Evolutionary conservation across 2,113 vertebrate species (phyloP).

Genomic region (Salvelinus namaycush): DNA sequence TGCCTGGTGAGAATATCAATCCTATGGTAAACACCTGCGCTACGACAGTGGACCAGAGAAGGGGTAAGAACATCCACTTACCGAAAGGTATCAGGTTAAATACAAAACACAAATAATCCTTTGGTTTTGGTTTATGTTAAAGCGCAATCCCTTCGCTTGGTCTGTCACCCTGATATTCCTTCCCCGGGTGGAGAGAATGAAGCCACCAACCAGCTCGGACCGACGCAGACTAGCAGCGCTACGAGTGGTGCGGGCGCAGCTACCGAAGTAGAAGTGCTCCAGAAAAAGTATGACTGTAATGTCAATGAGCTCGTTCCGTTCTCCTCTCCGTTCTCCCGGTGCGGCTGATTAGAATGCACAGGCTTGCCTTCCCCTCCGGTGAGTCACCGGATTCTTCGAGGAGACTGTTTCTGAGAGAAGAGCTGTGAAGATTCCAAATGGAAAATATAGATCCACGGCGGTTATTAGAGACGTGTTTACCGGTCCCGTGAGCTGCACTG

Average conservation of each 20-base stretch:
- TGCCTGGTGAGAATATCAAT: background rate
- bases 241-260: constrained; percentile 49
- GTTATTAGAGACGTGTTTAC: constrained; percentile 32
- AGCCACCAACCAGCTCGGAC: constrained; percentile 37
- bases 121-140: background rate
- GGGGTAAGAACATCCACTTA: constrained; percentile 7
- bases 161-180: constrained; percentile 24
- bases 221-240: constrained; percentile 47
- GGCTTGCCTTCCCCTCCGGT: constrained; percentile 67
- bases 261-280: constrained; percentile 67
- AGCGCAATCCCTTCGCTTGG: background rate
- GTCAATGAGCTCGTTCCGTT: constrained; percentile 73
- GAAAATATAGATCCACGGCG: constrained; percentile 63
- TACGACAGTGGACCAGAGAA: background rate
- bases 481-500: constrained; percentile 47
- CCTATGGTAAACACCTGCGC: background rate
- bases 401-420: constrained; percentile 29
- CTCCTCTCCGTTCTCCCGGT: constrained; percentile 43
- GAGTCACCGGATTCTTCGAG: constrained; percentile 66
- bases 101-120: background rate
- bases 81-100: background rate
- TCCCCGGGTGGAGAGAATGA: constrained; percentile 15
- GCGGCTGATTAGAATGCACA: constrained; percentile 74
- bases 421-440: constrained; percentile 53
- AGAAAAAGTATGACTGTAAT: constrained; percentile 78